Evolutionary conservation across 2,888 invertebrate species (phyloP), one percentile per base, ranked within the genome.

Genomic region (Hyppa rectilinea): DNA sequence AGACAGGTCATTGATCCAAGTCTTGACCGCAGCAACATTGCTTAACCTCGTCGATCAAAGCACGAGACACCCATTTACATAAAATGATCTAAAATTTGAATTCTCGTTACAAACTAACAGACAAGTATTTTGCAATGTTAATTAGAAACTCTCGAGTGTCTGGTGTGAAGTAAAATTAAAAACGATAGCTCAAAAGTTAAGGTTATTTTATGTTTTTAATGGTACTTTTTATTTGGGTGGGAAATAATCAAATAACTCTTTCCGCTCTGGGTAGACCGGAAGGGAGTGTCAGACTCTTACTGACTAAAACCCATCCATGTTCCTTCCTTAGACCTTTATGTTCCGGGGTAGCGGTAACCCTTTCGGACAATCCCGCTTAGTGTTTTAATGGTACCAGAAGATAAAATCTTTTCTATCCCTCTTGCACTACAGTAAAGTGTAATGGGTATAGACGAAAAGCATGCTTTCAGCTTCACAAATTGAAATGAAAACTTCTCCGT

Each of bases 51-150:
- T 14, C 40, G 36, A 56, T 56, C 45, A 58, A 65, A 58, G 49
- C 43, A 55, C 43, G 20, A n/a, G 17, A 23, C 63, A 52, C 23
- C 12, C 47, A 58, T 49, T 72, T 53, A 58, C 43, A 23, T 40
- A 62, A 63, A 59, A 26, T 60, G 29, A 75, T 34, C 65, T 70
- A 26, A 65, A 63, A 55, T 66, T 75, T 71, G 43, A 75, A 78
- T 75, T 78, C 75, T 60, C 23, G 71, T 60, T 60, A 71, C 66
- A 20, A 78, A 78, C 59, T 75, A 49, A 77, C 62, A 34, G 60
- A 68, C 43, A 69, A 74, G 56, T 78, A 66, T 64, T 71, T 71
- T 52, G 78, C 71, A 75, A 78, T 71, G 60, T 66, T 78, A 78
- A 75, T 78, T 17, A 75, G 14, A 63, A 62, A 47, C 75, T 34